Base-by-base conservation (phyloP, 2,797 vertebrate species). In the Acanthiza pusilla region DNA sequence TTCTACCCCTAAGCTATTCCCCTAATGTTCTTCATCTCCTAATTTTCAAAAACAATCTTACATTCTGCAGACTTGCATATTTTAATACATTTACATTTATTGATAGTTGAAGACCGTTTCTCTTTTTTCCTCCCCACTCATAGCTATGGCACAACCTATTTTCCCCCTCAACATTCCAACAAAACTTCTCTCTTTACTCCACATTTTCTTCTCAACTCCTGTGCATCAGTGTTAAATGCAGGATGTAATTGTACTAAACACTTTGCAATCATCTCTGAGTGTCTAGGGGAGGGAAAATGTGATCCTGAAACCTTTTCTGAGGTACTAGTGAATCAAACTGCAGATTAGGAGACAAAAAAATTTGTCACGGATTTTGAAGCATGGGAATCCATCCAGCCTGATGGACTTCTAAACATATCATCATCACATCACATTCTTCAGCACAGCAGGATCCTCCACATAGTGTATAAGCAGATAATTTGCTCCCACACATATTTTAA, bases 301-400 rank as follows among this genome's bases (percentile, higher is more conserved):
- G 32, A 55, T 47, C 5, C 16, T 65, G 54, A 86, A 74, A 36
- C 54, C 4, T 54, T 61, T 89, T 10, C 38, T 45, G 36, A 53
- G 13, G 16, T 43, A 42, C 11, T 58, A 76, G 7, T 2, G 71
- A 73, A 48, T 27, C 53, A 60, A 80, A 36, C 3, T 42, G 8
- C 20, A 83, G 25, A 51, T 22, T 29, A 71, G 23, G 22, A n/a
- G 10, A 48, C 25, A 47, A 66, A 73, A 71, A 47, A 11, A 0
- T 2, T 34, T 32, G 11, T 19, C 0, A 0, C 11, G 27, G 23
- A 32, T 70, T 82, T 60, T 82, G n/a, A 68, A 63, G 22, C 0
- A 1, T 20, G 17, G 9, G n/a, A 68, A 38, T 12, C 7, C 36
- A 61, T 40, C 16, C 30, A 62, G 23, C 9, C 36, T 22, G 22